Base-by-base conservation (phyloP, 2,797 vertebrate genomes). In the Eremophila alpestris region DNA sequence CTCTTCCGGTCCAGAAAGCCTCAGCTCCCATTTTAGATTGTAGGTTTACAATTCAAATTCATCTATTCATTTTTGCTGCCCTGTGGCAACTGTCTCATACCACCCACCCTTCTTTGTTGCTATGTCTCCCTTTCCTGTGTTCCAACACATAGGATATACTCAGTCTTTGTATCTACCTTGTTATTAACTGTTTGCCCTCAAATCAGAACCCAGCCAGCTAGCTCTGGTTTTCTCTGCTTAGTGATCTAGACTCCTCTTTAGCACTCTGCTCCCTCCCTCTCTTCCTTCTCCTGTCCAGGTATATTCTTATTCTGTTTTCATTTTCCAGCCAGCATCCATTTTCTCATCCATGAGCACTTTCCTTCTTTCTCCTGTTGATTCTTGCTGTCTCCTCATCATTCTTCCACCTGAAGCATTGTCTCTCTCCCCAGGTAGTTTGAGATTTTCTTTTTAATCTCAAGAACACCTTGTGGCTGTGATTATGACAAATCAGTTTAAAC, bases 381-480 rank as follows among this genome's bases (percentile, higher is more conserved):
- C 46, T 38, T 58, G n/a, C 9, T 60, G 10, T 40, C 56, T 73
- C 23, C 20, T 69, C 20, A 43, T 51, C 9, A 14, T 89, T 84
- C 11, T 49, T 51, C 38, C 11, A 54, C 38, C 24, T 90, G 41
- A 48, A 3, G 1, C 12, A 43, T 56, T 71, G 24, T 59, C 18
- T 30, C 13, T 71, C 83, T 90, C 22, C 20, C 30, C n/a, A 85
- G 9, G 58, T 0, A 64, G 32, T 58, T 63, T 45, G 32, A 60
- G 16, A 46, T 69, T 91, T 85, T 83, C 51, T 82, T 79, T 29
- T 38, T 77, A 30, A 85, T 85, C 19, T 91, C 38, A 81, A 55
- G 34, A 71, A 78, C 8, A n/a, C 22, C 26, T 80, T 40, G 7
- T 60, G 38, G 17, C 27, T 77, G 49, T 18, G 49, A 74, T 38